Conservation (phyloP, 2,888 invertebrate species). For the Heliconius erato region DNA sequence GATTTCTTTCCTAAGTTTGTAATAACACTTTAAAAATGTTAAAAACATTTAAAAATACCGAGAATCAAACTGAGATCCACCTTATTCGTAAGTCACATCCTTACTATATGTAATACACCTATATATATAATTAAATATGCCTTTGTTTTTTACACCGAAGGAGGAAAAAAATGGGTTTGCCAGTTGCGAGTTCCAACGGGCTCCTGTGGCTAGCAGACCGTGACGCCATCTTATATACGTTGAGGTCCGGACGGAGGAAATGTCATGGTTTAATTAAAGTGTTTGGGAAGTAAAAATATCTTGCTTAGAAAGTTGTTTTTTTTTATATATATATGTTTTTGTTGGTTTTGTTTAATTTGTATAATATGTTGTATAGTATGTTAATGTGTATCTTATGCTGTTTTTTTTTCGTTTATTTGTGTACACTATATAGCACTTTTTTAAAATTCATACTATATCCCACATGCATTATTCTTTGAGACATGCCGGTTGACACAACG, state of each 20-base stretch:
- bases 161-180: constrained; percentile 42
- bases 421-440: neutral
- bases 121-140: constrained; percentile 17
- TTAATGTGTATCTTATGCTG: too few species aligned
- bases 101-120: constrained; percentile 1
- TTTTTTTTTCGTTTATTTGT: neutral
- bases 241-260: constrained; percentile 39
- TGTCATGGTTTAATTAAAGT: constrained; percentile 39
- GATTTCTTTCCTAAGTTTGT: too few species aligned
- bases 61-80: too few species aligned
- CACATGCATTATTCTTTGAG: too few species aligned
- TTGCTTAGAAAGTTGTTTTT: neutral
- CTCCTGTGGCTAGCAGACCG: constrained; percentile 54
- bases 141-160: constrained; percentile 38
- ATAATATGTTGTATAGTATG: too few species aligned
- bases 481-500: too few species aligned
- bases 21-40: too few species aligned
- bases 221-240: constrained; percentile 48
- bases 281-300: constrained; percentile 8
- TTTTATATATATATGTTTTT: neutral
- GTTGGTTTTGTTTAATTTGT: neutral
- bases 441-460: neutral
- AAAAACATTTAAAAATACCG: too few species aligned
- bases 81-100: too few species aligned
- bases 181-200: constrained; percentile 45